Conservation (phyloP, 2,113 vertebrate species). For the Protobothrops mucrosquamatus region DNA sequence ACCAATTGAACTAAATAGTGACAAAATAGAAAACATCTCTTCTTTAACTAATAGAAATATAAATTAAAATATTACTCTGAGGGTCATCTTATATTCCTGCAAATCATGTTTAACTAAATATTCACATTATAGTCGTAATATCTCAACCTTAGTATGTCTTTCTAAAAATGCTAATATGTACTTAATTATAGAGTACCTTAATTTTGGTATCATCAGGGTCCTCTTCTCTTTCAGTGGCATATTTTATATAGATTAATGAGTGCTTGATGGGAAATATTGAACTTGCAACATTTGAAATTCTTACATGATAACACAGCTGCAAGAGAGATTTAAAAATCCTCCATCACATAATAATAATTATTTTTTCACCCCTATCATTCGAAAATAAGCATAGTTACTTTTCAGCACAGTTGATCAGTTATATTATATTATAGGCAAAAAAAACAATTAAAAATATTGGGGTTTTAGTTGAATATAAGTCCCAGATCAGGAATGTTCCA, state of each 20-base stretch:
- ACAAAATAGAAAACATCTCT: not conserved
- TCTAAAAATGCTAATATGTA: not conserved
- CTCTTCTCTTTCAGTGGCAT: not conserved
- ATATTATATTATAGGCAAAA: not conserved
- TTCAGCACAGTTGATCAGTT: not conserved
- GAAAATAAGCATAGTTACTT: not conserved
- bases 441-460: no score
- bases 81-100: not conserved
- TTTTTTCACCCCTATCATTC: not conserved
- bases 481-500: not conserved
- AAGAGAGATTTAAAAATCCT: not conserved
- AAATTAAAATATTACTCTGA: not conserved
- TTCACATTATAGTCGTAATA: not conserved
- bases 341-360: not conserved
- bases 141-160: not conserved
- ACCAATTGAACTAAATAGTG: not conserved
- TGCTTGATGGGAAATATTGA: not conserved
- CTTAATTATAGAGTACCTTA: not conserved
- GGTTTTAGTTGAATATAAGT: not conserved
- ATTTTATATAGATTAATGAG: not conserved
- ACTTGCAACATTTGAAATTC: not conserved
- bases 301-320: not conserved
- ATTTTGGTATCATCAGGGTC: not conserved
- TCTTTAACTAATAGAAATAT: not conserved
- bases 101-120: not conserved